These are phyloP conservation scores for Gnathonemus echidnorhynchus DNA, from an alignment of 2,113 vertebrate genomes.

Conservation along the genomic window DNA sequence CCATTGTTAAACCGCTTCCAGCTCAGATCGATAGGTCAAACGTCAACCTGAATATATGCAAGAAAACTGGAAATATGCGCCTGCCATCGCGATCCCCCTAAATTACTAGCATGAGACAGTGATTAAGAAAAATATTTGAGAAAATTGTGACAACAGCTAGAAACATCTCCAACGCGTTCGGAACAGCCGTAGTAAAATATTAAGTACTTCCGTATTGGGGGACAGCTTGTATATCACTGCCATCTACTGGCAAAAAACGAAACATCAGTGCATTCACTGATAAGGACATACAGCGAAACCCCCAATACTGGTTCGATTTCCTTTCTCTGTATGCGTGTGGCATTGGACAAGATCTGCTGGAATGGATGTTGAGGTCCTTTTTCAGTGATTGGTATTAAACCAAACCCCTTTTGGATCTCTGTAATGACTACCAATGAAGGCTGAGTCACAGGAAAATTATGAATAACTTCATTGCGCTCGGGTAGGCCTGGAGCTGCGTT, in stretches of 20 bases:
- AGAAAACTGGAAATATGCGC: neutral
- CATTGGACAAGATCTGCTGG: neutral
- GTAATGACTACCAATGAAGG: neutral
- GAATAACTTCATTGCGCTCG: neutral
- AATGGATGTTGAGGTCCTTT: neutral
- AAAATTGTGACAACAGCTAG: neutral
- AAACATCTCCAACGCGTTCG: neutral
- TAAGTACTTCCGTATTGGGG: neutral
- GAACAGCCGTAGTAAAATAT: neutral
- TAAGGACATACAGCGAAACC: neutral
- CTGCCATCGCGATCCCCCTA: neutral
- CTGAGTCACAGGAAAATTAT: neutral
- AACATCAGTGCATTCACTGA: neutral
- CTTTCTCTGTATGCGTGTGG: neutral
- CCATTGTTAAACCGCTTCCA: neutral
- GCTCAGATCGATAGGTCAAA: neutral
- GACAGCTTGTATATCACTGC: neutral
- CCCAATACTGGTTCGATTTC: neutral
- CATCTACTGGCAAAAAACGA: neutral
- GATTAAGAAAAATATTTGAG: neutral
- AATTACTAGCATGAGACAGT: neutral
- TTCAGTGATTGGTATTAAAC: neutral
- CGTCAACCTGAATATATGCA: neutral
- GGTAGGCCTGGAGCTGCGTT: neutral
- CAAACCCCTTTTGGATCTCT: neutral